Base-by-base conservation (phyloP, 2,797 vertebrate genomes). In the Sebastes hopkinsi region DNA sequence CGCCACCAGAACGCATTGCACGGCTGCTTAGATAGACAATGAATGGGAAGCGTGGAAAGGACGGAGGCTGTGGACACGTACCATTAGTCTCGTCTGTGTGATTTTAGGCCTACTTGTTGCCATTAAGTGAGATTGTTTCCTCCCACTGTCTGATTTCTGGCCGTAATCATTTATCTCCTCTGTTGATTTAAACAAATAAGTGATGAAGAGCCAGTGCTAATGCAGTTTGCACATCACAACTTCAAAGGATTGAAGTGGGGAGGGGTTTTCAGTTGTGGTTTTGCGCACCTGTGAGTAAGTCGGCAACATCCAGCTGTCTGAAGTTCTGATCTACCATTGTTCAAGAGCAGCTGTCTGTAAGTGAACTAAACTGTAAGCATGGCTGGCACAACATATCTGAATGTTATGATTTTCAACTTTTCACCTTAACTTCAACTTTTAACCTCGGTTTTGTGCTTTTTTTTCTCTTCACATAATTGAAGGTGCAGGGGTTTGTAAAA, bases 181-280 rank as follows among this genome's bases (percentile, higher is more conserved):
- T 29, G 14, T 12, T 54, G 23, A 64, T 72, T 62, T 32, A 3
- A 62, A 10, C 8, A 69, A 25, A 38, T n/a, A 20, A 34, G 20
- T 11, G 52, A 22, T 36, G 71, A 16, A 20, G 14, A 58, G 8
- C 10, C 60, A 11, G 7, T 18, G 10, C 20, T 3, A 5, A 27
- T 20, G 5, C 27, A 20, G 20, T 8, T 52, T 52, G 20, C 50
- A 52, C 18, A n/a, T 52, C 18, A 52, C 46, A 52, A 52, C 46
- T 42, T 42, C 13, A 42, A 42, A 25, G 14, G 62, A 6, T 42
- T 11, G 9, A 56, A 18, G 25, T 46, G 5, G 4, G 46, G 5
- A n/a, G 13, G 25, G 30, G 30, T 75, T 65, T 56, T 82, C 58
- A 54, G 25, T 52, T 77, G 85, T 79, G 81, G 80, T 84, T 78